Evolutionary conservation across 2,797 vertebrate species (phyloP), one percentile per base, ranked within the genome.

Genomic region (Pangasius larnaudii): DNA sequence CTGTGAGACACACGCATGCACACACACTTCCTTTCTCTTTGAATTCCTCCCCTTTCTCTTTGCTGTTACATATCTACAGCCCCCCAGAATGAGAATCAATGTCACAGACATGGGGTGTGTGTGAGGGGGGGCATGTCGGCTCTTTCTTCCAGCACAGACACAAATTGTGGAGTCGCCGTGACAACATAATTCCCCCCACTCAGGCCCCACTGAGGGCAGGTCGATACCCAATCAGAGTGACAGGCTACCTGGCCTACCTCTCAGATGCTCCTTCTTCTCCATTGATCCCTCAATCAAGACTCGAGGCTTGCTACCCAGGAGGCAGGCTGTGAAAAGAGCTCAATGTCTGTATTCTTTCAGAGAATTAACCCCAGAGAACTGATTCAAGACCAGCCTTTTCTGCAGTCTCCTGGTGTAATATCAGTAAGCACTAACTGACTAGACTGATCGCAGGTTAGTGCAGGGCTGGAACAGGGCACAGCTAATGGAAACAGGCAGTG

Each of bases 141-240:
- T 92, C 92, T 93, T 95, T 96, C 94, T 95, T 94, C 92, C 88
- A 90, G 93, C 93, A 92, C 94, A 93, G 91, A 95, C 95, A 96
- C 95, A 96, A 95, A 96, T 95, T 95, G 95, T 96, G 94, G 95
- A 96, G 96, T 95, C 93, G 93, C 95, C 94, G 95, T 96, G 96
- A 97, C 96, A 97, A 96, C 95, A 96, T 97, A 96, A 97, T 97
- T 97, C 96, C 95, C 95, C 82, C 94, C 95, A 96, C 96, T 96
- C 95, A 95, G 95, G 94, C 95, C 94, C 94, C 94, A 95, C 96
- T 95, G 95, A 95, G 92, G 88, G 93, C 93, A 94, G 96, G 95
- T 96, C 96, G 94, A 96, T 96, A 96, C 94, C 95, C 96, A 96
- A 96, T 96, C 96, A 96, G 94, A 95, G 94, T 94, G 94, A 95